These are phyloP conservation scores for Auanema sp. DNA, from an alignment of 2,888 invertebrate genomes.

Conservation along the genomic window DNA sequence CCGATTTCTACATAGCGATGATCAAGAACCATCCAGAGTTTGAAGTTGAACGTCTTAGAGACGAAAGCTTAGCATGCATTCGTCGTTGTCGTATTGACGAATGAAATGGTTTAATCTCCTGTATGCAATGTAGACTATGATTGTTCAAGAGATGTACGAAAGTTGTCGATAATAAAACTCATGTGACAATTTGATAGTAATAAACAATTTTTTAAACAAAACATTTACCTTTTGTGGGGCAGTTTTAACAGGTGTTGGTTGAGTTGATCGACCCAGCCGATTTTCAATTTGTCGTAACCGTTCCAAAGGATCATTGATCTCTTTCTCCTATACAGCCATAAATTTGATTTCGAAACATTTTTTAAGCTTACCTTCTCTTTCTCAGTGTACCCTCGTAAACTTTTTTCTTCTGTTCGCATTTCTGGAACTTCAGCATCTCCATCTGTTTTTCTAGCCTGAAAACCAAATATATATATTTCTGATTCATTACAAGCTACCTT, in stretches of 20 bases:
- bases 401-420: slow-evolving; percentile 58
- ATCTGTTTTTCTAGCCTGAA: slow-evolving; percentile 18
- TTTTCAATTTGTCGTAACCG: slow-evolving; percentile 60
- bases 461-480: background rate
- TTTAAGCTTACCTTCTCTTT: slow-evolving; percentile 26
- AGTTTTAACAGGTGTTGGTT: slow-evolving; percentile 14
- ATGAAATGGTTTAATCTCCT: slow-evolving; percentile 9
- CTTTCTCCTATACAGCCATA: slow-evolving; percentile 11
- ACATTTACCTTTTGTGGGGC: slow-evolving; percentile 3
- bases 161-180: no score
- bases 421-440: slow-evolving; percentile 33
- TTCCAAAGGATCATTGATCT: slow-evolving; percentile 59
- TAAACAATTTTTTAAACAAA: background rate
- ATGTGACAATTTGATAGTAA: no score
- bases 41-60: slow-evolving; percentile 29
- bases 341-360: background rate
- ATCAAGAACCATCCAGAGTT: slow-evolving; percentile 30
- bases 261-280: slow-evolving; percentile 35
- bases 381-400: slow-evolving; percentile 41
- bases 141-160: background rate
- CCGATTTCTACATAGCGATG: slow-evolving; percentile 34
- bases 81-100: slow-evolving; percentile 27
- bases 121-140: background rate
- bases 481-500: slow-evolving; percentile 42
- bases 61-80: slow-evolving; percentile 28